Evolutionary conservation across 2,113 vertebrate species (phyloP), one percentile per base, ranked within the genome.

Genomic region (Cololabis saira): DNA sequence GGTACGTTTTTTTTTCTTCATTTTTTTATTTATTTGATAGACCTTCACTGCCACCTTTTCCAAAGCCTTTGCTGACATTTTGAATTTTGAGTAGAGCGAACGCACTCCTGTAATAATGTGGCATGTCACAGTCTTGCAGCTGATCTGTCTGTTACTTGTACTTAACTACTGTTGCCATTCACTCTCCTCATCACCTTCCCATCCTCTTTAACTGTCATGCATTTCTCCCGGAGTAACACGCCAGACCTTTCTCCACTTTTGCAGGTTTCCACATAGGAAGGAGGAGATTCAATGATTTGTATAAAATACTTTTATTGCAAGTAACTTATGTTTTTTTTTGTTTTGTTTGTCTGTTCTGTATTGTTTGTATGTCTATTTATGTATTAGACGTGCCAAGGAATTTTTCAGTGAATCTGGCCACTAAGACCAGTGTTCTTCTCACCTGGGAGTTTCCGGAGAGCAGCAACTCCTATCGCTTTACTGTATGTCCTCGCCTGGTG

Each of bases 381-480:
- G 33, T 61, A 7, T 1, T 90, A 99, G 98, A 98, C 91, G 96
- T 98, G 0, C 97, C 98, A 3, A 98, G 96, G 87, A 99, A 99
- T 90, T 99, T 99, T 90, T 98, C 94, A 30, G 97, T 99, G 85
- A 98, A 97, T 84, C 93, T 98, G 94, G 94, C 96, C 47, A 99
- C 95, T 24, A 98, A 97, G 92, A 99, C 98, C 0, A 98, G 97
- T 0, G 96, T 99, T 40, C 93, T 99, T 65, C 86, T 99, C 50
- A 96, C 96, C 78, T 99, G 98, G 97, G 97, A 98, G 90, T 98
- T 98, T 53, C 97, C 98, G 0, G 98, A 99, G 78, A 96, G 93
- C 76, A 92, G 94, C 93, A 91, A 95, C 91, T 27, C 95, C 78
- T 85, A 96, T 91, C 53, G 94, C 92, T 99, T 97, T 85, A 98